phyloP scores from a whole-genome alignment of 2,888 invertebrate species.

The Clivina fossor region DNA sequence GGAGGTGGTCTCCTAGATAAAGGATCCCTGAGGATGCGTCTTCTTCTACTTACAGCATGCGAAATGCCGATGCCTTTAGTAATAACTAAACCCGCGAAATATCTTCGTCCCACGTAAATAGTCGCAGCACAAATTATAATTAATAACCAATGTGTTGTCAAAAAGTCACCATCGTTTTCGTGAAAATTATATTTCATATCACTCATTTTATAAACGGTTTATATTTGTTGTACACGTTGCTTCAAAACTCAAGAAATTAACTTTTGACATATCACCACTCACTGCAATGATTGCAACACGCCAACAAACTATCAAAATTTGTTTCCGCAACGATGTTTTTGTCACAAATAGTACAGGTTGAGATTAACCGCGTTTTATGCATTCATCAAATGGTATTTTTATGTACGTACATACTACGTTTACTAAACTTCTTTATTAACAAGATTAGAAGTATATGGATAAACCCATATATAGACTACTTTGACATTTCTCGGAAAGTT shows the following conservation, averaged over 20 bases:
- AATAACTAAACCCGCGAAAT: constrained; percentile 31
- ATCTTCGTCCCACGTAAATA: constrained; percentile 29
- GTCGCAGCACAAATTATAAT: constrained; percentile 27
- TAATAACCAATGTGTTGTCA: constrained; percentile 27
- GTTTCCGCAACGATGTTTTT: constrained; percentile 21
- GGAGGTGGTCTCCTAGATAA: constrained; percentile 27
- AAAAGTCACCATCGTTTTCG: constrained; percentile 27
- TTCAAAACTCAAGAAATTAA: constrained; percentile 28
- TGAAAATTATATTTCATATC: constrained; percentile 31
- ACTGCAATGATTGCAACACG: constrained; percentile 8
- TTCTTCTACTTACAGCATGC: constrained; percentile 31
- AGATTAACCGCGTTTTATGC: too few species aligned
- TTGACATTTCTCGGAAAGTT: too few species aligned
- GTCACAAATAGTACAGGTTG: constrained; percentile 16
- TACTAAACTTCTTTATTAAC: too few species aligned
- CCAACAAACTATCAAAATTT: constrained; percentile 24
- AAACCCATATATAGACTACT: too few species aligned
- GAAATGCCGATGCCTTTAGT: constrained; percentile 31
- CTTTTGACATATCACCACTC: constrained; percentile 22
- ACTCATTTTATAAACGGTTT: constrained; percentile 29
- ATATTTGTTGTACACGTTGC: constrained; percentile 35
- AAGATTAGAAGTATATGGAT: too few species aligned
- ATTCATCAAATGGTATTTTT: too few species aligned
- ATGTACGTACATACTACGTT: too few species aligned
- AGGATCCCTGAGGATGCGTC: constrained; percentile 31